Conservation (phyloP, 2,888 invertebrate species). For the Stenodema calcarata region DNA sequence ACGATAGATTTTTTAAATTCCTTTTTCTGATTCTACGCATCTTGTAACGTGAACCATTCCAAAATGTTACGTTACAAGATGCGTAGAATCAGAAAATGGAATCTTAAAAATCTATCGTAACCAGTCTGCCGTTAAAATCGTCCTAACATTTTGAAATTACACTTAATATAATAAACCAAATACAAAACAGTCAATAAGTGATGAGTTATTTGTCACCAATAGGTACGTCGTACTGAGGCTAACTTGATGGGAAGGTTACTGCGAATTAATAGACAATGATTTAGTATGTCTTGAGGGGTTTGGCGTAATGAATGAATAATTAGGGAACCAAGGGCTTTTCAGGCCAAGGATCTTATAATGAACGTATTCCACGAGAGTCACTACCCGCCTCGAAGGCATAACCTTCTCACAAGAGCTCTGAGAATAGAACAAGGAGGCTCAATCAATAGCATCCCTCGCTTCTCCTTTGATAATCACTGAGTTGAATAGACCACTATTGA, state of each 20-base stretch:
- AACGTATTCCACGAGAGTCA: neutral
- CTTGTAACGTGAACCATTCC: too few species aligned
- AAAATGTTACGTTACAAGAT: too few species aligned
- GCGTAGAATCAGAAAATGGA: too few species aligned
- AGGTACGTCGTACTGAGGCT: too few species aligned
- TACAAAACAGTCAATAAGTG: too few species aligned
- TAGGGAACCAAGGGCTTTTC: neutral
- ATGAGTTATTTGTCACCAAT: too few species aligned
- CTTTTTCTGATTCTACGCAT: too few species aligned
- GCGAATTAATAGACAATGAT: neutral
- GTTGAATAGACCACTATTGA: conserved; percentile 8
- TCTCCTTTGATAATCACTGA: conserved; percentile 9
- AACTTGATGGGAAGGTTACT: neutral
- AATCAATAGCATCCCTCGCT: neutral
- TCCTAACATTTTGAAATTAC: too few species aligned
- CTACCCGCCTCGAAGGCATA: neutral
- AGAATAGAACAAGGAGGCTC: conserved; percentile 8
- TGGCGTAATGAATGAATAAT: neutral
- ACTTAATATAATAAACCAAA: too few species aligned
- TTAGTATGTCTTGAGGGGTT: neutral
- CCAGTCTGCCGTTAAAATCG: too few species aligned
- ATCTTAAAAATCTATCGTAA: too few species aligned
- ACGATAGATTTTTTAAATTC: too few species aligned
- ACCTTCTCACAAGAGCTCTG: neutral
- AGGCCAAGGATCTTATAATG: neutral